phyloP scores from a whole-genome alignment of 2,888 invertebrate species.

The Mamestra brassicae region DNA sequence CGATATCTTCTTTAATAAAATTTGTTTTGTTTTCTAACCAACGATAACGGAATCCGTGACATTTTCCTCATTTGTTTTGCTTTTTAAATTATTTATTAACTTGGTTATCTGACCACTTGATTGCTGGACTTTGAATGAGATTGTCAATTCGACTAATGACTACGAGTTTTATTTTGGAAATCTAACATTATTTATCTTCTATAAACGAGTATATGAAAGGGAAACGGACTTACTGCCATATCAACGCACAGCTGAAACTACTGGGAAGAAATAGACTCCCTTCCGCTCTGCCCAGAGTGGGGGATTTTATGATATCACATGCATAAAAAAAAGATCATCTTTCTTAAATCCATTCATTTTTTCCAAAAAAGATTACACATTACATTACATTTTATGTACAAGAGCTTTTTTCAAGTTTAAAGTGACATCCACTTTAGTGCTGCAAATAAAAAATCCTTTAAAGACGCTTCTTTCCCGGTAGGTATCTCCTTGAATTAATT shows the following conservation, averaged over 20 bases:
- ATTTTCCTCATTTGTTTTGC: slow-evolving; percentile 54
- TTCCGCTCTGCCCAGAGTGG: no score
- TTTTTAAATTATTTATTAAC: slow-evolving; percentile 41
- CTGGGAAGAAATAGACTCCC: no score
- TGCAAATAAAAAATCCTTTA: slow-evolving; percentile 7
- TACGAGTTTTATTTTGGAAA: no score
- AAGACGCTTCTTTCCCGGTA: slow-evolving; percentile 1
- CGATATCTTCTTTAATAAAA: slow-evolving; percentile 68
- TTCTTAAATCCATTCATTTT: not conserved
- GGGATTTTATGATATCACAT: no score
- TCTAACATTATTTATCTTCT: no score
- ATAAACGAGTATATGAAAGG: no score
- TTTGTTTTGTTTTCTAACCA: slow-evolving; percentile 63
- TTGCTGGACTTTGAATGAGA: slow-evolving; percentile 28
- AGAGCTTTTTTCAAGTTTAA: not conserved
- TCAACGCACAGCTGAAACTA: no score
- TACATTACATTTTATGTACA: not conserved
- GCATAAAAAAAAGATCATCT: no score
- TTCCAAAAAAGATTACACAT: not conserved
- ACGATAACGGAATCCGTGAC: slow-evolving; percentile 41
- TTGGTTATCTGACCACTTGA: slow-evolving; percentile 35
- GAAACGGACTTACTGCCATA: no score
- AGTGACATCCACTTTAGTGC: not conserved
- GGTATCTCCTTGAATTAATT: slow-evolving; percentile 13
- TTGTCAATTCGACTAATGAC: slow-evolving; percentile 25